Evolutionary conservation across 2,113 vertebrate species (phyloP).

Genomic region (Uria aalge): DNA sequence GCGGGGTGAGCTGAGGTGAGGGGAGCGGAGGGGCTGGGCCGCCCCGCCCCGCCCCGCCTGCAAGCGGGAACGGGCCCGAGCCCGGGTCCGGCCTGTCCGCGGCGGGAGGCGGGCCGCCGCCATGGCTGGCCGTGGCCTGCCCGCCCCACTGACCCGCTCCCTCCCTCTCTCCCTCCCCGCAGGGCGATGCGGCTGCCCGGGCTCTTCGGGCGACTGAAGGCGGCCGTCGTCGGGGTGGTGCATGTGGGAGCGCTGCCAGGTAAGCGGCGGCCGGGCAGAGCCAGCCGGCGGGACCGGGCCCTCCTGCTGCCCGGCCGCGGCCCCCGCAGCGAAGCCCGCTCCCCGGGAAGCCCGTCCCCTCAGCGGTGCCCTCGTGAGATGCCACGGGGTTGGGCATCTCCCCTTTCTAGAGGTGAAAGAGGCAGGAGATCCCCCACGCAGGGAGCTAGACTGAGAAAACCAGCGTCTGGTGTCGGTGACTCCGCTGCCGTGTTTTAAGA

Average conservation of each 20-base stretch:
- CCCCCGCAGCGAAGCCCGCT: background rate
- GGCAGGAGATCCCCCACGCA: fast-evolving
- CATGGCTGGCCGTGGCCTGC: too few species aligned
- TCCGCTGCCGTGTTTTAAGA: background rate
- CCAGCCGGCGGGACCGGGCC: background rate
- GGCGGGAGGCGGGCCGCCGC: background rate
- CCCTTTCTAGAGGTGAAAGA: fast-evolving
- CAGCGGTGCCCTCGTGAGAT: fast-evolving
- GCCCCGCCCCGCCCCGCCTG: too few species aligned
- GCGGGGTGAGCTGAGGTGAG: background rate
- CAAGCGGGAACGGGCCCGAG: background rate
- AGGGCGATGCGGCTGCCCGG: slow-evolving; percentile 71
- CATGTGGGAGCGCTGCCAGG: slow-evolving; percentile 86
- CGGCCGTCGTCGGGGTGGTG: slow-evolving; percentile 83
- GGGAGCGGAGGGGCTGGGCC: background rate
- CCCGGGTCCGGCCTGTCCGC: background rate
- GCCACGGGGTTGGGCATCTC: background rate
- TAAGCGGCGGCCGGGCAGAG: slow-evolving; percentile 4
- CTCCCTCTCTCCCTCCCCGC: background rate
- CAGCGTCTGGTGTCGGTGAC: background rate
- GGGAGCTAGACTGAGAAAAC: too few species aligned
- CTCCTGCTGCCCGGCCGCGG: background rate
- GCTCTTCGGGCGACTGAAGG: slow-evolving; percentile 75
- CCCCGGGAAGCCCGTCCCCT: too few species aligned
- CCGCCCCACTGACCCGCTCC: background rate